phyloP scores from a whole-genome alignment of 2,888 invertebrate species.

The Troides oblongomaculatus region DNA sequence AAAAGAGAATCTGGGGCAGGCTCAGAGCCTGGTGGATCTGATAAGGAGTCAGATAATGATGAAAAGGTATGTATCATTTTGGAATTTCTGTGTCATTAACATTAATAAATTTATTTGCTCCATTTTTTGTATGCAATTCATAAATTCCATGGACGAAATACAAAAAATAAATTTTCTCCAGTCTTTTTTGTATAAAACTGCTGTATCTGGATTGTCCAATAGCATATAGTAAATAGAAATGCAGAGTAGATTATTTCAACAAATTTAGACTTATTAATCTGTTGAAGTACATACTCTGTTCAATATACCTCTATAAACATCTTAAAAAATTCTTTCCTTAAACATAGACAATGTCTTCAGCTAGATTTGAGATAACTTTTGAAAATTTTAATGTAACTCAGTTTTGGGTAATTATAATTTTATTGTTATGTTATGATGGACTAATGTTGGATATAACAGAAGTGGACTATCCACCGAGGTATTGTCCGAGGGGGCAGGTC shows the following conservation, averaged over 20 bases:
- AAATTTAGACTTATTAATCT: slow-evolving; percentile 1
- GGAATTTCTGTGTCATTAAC: not conserved
- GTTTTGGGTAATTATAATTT: slow-evolving; percentile 24
- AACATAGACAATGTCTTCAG: slow-evolving; percentile 16
- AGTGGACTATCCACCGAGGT: slow-evolving; percentile 90
- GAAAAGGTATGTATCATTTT: slow-evolving; percentile 86
- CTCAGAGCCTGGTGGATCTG: slow-evolving; percentile 88
- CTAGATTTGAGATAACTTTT: slow-evolving; percentile 5
- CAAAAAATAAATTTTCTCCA: slow-evolving; percentile 21
- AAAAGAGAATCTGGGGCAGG: slow-evolving; percentile 88
- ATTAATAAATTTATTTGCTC: slow-evolving; percentile 30
- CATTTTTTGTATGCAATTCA: slow-evolving; percentile 36
- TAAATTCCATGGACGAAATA: slow-evolving; percentile 43
- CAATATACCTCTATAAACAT: slow-evolving; percentile 6
- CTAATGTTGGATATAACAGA: slow-evolving; percentile 80
- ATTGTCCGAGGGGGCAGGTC: slow-evolving; percentile 85
- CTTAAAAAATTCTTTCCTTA: slow-evolving; percentile 13
- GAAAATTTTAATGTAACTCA: slow-evolving; percentile 7
- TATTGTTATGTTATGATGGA: slow-evolving; percentile 40
- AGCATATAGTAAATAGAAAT: slow-evolving; percentile 57
- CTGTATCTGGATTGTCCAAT: slow-evolving; percentile 77
- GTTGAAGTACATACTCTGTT: slow-evolving; percentile 14
- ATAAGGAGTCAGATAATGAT: slow-evolving; percentile 93
- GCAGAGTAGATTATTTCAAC: slow-evolving; percentile 58
- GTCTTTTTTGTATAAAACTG: slow-evolving; percentile 27